Percentiles rank a stretch among this genome's conserved stretches.
These are phyloP conservation scores for Xenops minutus DNA, from an alignment of 2,797 vertebrate genomes.

Conservation along the genomic window DNA sequence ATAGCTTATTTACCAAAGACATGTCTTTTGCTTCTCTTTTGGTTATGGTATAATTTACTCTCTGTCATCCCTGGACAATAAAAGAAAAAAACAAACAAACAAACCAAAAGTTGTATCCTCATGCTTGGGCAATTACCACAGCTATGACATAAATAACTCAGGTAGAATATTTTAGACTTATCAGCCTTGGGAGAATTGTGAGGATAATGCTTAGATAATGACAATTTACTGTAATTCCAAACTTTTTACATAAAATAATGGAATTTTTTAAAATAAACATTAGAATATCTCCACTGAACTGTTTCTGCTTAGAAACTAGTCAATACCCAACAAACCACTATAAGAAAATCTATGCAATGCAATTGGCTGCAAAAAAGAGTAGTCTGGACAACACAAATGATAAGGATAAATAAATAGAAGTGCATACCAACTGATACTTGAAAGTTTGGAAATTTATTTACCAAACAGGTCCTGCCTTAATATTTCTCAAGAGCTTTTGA, in stretches of 20 bases:
- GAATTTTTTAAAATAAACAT: not conserved
- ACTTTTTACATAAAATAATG: not conserved
- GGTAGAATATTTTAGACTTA: not conserved
- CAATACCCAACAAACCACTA: not conserved
- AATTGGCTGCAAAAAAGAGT: fast-evolving
- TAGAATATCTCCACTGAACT: not conserved
- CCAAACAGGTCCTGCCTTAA: not conserved
- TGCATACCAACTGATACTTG: not conserved
- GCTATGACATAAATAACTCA: not conserved
- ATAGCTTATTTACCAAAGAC: not conserved
- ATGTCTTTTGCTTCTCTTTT: not conserved
- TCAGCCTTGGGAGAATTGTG: not conserved
- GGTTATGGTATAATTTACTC: not conserved
- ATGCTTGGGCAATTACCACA: not conserved
- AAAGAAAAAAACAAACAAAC: too few species aligned
- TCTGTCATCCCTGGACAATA: not conserved
- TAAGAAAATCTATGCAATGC: not conserved
- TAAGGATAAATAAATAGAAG: not conserved
- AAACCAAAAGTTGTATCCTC: not conserved
- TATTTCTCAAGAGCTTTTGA: not conserved
- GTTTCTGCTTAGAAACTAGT: not conserved
- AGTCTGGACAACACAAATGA: not conserved
- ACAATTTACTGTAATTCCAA: not conserved
- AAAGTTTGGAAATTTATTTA: not conserved
- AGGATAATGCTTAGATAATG: not conserved